phyloP scores from a whole-genome alignment of 2,113 vertebrate genomes.

The Panurus biarmicus region DNA sequence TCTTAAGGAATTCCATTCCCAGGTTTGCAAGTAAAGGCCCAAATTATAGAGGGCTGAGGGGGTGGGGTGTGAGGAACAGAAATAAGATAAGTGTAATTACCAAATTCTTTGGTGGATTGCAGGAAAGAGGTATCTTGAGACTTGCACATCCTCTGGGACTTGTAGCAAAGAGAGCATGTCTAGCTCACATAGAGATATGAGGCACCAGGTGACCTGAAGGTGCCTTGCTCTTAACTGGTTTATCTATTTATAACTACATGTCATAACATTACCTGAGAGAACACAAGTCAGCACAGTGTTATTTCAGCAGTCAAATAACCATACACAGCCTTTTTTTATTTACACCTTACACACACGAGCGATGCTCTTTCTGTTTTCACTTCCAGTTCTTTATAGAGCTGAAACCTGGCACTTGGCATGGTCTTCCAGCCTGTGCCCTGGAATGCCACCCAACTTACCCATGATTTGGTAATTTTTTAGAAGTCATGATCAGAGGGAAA shows the following conservation, averaged over 20 bases:
- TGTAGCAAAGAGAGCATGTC: background rate
- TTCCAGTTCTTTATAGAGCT: background rate
- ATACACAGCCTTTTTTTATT: background rate
- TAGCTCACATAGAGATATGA: conserved; percentile 6
- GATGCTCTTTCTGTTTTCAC: background rate
- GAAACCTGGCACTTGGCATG: background rate
- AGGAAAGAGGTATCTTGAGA: background rate
- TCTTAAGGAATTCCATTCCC: background rate
- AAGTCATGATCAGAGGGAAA: background rate
- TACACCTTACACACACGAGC: background rate
- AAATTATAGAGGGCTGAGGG: background rate
- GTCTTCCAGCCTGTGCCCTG: background rate
- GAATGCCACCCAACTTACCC: background rate
- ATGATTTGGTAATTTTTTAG: background rate
- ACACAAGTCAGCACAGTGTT: background rate
- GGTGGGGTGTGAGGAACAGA: background rate
- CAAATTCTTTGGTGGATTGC: background rate
- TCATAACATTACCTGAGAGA: conserved; percentile 25
- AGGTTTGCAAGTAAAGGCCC: background rate
- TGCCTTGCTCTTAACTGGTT: conserved; percentile 10
- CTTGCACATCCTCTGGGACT: background rate
- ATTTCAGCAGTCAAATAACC: background rate
- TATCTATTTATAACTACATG: conserved; percentile 33
- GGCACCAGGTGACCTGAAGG: conserved; percentile 15
- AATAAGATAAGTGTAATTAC: background rate